phyloP scores from a whole-genome alignment of 2,888 invertebrate genomes.

The Drosophila basisetae region DNA sequence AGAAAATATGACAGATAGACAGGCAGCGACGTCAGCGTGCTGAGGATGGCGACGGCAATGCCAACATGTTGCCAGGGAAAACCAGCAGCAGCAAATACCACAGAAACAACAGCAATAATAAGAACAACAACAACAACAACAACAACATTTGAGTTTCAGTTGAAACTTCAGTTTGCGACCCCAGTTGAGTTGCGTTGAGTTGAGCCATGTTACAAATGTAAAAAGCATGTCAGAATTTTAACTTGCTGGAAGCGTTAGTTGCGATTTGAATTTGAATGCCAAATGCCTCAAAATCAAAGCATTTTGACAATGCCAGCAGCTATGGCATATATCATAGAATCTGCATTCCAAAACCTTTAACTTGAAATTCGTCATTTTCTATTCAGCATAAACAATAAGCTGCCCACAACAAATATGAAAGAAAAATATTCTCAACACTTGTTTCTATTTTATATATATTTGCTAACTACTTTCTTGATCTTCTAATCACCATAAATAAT shows the following conservation, averaged over 20 bases:
- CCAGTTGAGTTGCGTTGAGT: slow-evolving; percentile 25
- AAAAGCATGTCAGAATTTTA: slow-evolving; percentile 79
- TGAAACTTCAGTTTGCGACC: slow-evolving; percentile 50
- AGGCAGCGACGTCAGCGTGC: slow-evolving; percentile 34
- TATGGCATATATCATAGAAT: background rate
- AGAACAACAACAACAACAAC: slow-evolving; percentile 13
- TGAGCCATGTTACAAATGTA: slow-evolving; percentile 62
- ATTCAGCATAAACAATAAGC: background rate
- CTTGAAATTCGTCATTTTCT: background rate
- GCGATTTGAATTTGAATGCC: slow-evolving; percentile 70
- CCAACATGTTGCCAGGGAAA: slow-evolving; percentile 48
- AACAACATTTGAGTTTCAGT: slow-evolving; percentile 26
- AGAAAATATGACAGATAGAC: slow-evolving; percentile 65
- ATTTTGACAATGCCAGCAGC: slow-evolving; percentile 40
- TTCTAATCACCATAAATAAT: background rate
- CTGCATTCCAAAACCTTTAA: background rate
- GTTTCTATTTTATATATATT: background rate
- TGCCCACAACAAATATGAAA: background rate
- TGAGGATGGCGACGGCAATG: slow-evolving; percentile 36
- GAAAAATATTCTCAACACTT: background rate
- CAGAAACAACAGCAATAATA: slow-evolving; percentile 12
- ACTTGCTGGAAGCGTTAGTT: slow-evolving; percentile 57
- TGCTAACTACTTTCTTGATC: background rate
- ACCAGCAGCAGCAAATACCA: slow-evolving; percentile 26
- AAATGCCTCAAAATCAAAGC: slow-evolving; percentile 39